phyloP scores from a whole-genome alignment of 2,113 vertebrate species.

The Isurus oxyrinchus region DNA sequence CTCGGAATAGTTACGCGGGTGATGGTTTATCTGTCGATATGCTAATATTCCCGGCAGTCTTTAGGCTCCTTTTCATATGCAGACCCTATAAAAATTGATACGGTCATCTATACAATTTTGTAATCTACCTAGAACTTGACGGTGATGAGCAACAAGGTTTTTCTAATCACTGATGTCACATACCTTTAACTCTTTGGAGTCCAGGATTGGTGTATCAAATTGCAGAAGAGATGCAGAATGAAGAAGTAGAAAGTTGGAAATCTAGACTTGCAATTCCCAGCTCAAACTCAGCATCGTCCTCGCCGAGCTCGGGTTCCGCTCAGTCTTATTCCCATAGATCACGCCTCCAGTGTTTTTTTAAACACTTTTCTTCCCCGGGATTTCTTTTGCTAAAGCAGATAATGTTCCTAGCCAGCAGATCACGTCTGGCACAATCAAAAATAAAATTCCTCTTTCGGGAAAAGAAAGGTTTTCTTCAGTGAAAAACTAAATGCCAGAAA shows the following conservation, averaged over 20 bases:
- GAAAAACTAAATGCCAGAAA: constrained; percentile 24
- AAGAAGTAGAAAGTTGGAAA: constrained; percentile 35
- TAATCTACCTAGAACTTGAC: neutral
- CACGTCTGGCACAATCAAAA: neutral
- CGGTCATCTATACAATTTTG: neutral
- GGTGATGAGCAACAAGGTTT: neutral
- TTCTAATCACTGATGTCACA: constrained; percentile 27
- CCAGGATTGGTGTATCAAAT: constrained; percentile 19
- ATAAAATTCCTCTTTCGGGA: constrained; percentile 6
- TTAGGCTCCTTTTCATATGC: neutral
- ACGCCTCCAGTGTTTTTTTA: constrained; percentile 23
- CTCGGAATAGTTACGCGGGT: neutral
- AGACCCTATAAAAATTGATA: neutral
- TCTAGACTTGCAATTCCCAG: constrained; percentile 36
- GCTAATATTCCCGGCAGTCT: neutral
- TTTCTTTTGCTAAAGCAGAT: constrained; percentile 26
- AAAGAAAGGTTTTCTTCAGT: neutral
- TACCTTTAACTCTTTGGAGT: constrained; percentile 36
- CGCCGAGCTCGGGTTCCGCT: neutral
- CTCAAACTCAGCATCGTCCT: constrained; percentile 29
- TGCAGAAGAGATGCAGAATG: neutral
- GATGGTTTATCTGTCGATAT: too few relatives aligned
- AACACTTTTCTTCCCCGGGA: constrained; percentile 25
- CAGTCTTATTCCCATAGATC: constrained; percentile 36
- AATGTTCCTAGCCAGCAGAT: neutral